Conservation (phyloP, 1,140 invertebrate genomes). For the Grapholita molesta region DNA sequence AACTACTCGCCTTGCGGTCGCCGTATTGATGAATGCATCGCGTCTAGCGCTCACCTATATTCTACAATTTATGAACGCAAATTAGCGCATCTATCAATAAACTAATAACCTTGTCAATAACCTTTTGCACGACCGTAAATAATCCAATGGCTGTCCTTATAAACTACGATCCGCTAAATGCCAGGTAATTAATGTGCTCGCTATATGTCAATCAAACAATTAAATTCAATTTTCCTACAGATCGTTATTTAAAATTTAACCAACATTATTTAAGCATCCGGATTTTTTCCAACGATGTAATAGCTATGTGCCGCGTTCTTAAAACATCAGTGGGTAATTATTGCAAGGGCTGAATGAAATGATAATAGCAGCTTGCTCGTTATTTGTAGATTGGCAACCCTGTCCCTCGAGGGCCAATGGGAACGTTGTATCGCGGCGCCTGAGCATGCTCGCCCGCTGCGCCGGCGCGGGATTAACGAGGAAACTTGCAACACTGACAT, state of each 20-base stretch:
- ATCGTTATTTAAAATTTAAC: constrained; percentile 6
- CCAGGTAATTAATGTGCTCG: neutral
- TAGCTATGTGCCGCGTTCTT: constrained; percentile 30
- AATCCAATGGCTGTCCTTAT: neutral
- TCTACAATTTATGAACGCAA: constrained; percentile 24
- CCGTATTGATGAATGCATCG: constrained; percentile 74
- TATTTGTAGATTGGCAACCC: constrained; percentile 64
- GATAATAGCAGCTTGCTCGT: constrained; percentile 54
- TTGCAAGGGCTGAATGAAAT: constrained; percentile 52
- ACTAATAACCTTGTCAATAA: constrained; percentile 17
- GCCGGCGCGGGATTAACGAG: constrained; percentile 22
- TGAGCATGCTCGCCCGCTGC: constrained; percentile 61
- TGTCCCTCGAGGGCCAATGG: constrained; percentile 60
- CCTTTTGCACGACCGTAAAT: neutral
- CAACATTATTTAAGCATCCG: constrained; percentile 16
- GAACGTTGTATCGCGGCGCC: constrained; percentile 65
- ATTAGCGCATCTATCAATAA: constrained; percentile 15
- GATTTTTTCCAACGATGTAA: constrained; percentile 24
- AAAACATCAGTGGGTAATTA: constrained; percentile 42
- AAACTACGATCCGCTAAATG: neutral
- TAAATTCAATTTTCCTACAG: constrained; percentile 16
- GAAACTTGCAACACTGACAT: constrained; percentile 13
- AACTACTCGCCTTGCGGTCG: constrained; percentile 71
- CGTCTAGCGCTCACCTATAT: constrained; percentile 59
- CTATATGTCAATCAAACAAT: constrained; percentile 15